Evolutionary conservation across 2,797 vertebrate genomes (phyloP), one percentile per base, ranked within the genome.

Genomic region (Hydrolagus colliei): DNA sequence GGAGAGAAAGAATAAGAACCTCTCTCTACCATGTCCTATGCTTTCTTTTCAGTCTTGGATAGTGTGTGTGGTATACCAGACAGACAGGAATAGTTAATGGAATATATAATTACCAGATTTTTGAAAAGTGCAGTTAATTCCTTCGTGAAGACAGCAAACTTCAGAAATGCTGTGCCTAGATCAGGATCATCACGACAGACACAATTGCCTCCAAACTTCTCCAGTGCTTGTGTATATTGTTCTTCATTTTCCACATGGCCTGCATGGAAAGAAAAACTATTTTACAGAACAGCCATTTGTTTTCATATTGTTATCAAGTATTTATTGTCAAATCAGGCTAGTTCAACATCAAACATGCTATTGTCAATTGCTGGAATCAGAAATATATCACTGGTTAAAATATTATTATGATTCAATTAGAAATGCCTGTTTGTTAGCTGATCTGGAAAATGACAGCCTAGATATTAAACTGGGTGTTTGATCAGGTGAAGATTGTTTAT

Each of bases 191-290:
- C 98, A 90, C 97, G 93, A 93, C 95, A 99, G 85, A 99, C 97
- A 11, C 97, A 98, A 93, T 98, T 99, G 91, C 97, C 96, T 76
- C 97, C 98, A 3, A 99, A 98, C 93, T 97, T 99, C 94, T 99
- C 98, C 95, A 99, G 91, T 14, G 98, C 96, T 92, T 98, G 98
- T 2, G 97, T 98, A 89, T 99, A 99, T 92, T 98, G 97, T 91
- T 99, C 98, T 92, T 99, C 98, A 0, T 98, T 99, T 90, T 99
- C 98, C 88, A 98, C 98, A 0, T 99, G 98, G n/a, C 96, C 98
- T 99, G 90, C 11, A 89, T 89, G 73, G 16, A 87, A 90, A 0
- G 72, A 78, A 2, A 68, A 1, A 62, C 32, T 41, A 71, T 84
- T 52, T 52, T 35, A 82, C 16, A 67, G 41, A 82, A 41, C 16